phyloP scores from a whole-genome alignment of 1,140 invertebrate species.

The Scaptodrosophila lebanonensis region DNA sequence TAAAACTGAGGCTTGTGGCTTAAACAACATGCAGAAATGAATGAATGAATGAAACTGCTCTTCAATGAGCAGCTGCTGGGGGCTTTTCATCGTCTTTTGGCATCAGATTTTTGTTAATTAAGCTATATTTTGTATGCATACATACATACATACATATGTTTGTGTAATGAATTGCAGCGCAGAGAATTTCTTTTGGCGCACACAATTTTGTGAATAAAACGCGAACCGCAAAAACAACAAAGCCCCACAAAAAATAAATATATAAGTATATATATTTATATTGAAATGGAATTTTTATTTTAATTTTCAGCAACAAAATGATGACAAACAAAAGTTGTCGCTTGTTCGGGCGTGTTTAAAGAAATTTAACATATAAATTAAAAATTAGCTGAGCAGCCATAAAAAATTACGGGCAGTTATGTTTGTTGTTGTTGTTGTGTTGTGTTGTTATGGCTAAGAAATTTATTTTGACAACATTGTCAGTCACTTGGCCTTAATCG shows the following conservation, averaged over 20 bases:
- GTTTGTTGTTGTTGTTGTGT: constrained; percentile 38
- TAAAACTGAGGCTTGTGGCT: not conserved
- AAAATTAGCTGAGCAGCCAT: constrained; percentile 32
- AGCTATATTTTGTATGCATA: constrained; percentile 66
- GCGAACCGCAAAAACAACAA: constrained; percentile 28
- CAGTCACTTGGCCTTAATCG: constrained; percentile 43
- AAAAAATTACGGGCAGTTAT: constrained; percentile 34
- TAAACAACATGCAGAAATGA: constrained; percentile 2
- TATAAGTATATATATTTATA: constrained; percentile 2
- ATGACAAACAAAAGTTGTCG: constrained; percentile 57
- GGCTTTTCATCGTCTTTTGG: constrained; percentile 40
- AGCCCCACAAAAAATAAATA: constrained; percentile 9
- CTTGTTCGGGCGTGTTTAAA: constrained; percentile 65
- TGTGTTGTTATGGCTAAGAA: constrained; percentile 9
- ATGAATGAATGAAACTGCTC: constrained; percentile 67
- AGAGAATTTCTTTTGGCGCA: no score
- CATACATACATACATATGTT: no score
- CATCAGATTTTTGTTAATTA: constrained; percentile 68
- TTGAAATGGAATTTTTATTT: no score
- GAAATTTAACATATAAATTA: constrained; percentile 63
- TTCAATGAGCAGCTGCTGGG: constrained; percentile 36
- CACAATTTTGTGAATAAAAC: constrained; percentile 68
- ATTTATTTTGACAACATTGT: no score
- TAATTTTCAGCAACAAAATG: constrained; percentile 37
- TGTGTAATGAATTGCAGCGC: no score